Conservation (phyloP, 2,113 vertebrate genomes). For the Eonycteris spelaea region DNA sequence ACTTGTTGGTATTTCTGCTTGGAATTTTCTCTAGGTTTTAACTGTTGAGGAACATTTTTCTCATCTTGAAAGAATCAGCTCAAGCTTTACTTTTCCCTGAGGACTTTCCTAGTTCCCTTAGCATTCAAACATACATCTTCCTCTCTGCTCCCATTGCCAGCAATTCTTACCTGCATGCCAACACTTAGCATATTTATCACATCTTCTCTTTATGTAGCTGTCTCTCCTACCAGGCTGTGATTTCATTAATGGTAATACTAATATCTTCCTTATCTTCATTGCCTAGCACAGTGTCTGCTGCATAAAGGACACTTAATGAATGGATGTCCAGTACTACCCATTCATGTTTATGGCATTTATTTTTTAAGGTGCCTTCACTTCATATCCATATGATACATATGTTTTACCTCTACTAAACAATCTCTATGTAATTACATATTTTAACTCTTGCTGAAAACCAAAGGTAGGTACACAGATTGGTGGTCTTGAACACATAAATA, state of each 20-base stretch:
- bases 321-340: background rate
- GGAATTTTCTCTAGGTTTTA: background rate
- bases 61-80: background rate
- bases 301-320: background rate
- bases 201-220: background rate
- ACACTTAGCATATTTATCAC: background rate
- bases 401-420: background rate
- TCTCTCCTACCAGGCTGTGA: background rate
- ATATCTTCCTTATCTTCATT: background rate
- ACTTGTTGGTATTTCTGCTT: background rate
- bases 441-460: background rate
- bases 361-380: background rate
- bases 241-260: background rate
- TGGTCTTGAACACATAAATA: background rate
- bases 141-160: background rate
- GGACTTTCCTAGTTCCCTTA: background rate
- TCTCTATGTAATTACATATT: background rate
- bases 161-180: background rate
- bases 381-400: background rate
- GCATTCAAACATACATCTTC: background rate
- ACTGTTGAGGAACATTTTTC: background rate
- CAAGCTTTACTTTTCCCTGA: background rate
- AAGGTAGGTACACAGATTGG: background rate
- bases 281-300: background rate
- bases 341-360: background rate